These are phyloP conservation scores for Danio rerio DNA, from an alignment of 2,113 vertebrate species.

Conservation along the genomic window GRCz12tu NC_133191.1:38105501-38106000, in stretches of 20 bases:
- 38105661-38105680: no score
- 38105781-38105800: conserved; percentile 3
- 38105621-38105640: no score
- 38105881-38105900: background rate
- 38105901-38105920: background rate
- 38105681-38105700: no score
- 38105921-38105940: background rate
- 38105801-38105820: background rate
- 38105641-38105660: no score
- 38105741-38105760: background rate
- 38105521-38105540: no score
- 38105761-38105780: background rate
- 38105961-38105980: background rate
- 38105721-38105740: background rate
- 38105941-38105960: background rate
- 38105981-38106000: background rate
- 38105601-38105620: no score
- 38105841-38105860: background rate
- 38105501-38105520: no score
- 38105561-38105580: no score
- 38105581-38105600: no score
- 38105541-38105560: no score
- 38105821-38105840: background rate
- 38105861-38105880: conserved; percentile 4
- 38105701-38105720: background rate